These are phyloP conservation scores for Procambarus clarkii DNA, from an alignment of 1,140 invertebrate genomes.

Conservation along the genomic window DNA sequence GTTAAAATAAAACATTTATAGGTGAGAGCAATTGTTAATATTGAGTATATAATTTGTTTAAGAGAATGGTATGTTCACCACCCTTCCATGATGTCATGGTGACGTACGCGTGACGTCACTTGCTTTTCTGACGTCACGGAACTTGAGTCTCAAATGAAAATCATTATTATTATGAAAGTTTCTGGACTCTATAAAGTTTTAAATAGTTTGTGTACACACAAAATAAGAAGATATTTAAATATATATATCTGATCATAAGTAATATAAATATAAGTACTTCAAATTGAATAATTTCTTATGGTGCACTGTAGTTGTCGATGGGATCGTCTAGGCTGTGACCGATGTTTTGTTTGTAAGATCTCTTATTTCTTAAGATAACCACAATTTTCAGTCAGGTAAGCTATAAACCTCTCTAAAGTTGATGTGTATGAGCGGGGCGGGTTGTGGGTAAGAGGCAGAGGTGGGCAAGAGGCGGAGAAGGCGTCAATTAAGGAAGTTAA, in stretches of 20 bases:
- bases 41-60: not conserved
- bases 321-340: conserved; percentile 30
- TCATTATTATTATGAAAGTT: not conserved
- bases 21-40: not conserved
- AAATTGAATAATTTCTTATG: not conserved
- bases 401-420: not conserved
- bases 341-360: conserved; percentile 41
- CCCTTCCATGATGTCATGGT: conserved; percentile 13
- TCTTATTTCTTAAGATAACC: conserved; percentile 36
- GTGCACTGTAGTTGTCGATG: not conserved
- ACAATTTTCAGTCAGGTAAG: conserved; percentile 40
- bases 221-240: too few species aligned
- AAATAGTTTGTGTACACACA: too few species aligned
- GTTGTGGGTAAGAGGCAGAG: not conserved
- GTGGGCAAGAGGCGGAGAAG: not conserved
- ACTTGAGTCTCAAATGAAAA: conserved; percentile 19
- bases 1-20: not conserved
- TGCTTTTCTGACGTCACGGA: conserved; percentile 27
- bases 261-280: too few species aligned
- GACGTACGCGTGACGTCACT: conserved; percentile 7
- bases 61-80: not conserved
- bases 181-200: too few species aligned
- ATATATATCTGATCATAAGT: too few species aligned
- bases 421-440: not conserved
- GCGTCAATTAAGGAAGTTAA: not conserved